Conservation (phyloP, 2,888 invertebrate genomes). For the Zootermopsis nevadensis region DNA sequence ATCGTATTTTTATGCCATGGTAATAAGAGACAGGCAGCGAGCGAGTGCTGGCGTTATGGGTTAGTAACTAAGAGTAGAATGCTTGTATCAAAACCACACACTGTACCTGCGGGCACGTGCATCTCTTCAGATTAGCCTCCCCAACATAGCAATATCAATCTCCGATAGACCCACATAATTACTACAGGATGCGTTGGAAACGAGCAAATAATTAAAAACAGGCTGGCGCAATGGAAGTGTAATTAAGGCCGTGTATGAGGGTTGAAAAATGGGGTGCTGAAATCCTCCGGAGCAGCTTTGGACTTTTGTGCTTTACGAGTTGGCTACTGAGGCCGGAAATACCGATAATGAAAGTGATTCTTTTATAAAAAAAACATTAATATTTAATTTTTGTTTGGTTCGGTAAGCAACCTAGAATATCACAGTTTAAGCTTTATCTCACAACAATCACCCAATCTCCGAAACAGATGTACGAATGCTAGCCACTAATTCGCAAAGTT, state of each 20-base stretch:
- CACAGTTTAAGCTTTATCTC: too few species aligned
- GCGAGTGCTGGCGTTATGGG: too few species aligned
- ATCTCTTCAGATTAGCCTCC: neutral
- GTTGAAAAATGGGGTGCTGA: neutral
- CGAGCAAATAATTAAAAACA: conserved; percentile 24
- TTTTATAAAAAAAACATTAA: conserved; percentile 12
- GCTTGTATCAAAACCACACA: neutral
- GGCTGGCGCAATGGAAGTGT: neutral
- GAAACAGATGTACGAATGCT: too few species aligned
- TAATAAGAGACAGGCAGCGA: too few species aligned
- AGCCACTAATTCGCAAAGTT: too few species aligned
- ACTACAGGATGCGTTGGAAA: conserved; percentile 16
- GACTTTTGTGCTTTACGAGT: neutral
- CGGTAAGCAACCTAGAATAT: neutral
- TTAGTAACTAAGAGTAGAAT: neutral
- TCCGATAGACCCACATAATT: conserved; percentile 21
- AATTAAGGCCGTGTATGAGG: conserved; percentile 7
- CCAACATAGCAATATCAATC: neutral
- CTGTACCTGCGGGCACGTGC: neutral
- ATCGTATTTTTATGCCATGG: too few species aligned
- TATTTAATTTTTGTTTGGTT: neutral
- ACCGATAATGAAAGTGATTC: conserved; percentile 9
- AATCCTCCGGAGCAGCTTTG: neutral
- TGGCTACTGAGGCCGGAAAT: neutral
- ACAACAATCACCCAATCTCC: too few species aligned